Evolutionary conservation across 2,797 vertebrate genomes (phyloP), one percentile per base, ranked within the genome.

Genomic region (Oreortyx pictus): DNA sequence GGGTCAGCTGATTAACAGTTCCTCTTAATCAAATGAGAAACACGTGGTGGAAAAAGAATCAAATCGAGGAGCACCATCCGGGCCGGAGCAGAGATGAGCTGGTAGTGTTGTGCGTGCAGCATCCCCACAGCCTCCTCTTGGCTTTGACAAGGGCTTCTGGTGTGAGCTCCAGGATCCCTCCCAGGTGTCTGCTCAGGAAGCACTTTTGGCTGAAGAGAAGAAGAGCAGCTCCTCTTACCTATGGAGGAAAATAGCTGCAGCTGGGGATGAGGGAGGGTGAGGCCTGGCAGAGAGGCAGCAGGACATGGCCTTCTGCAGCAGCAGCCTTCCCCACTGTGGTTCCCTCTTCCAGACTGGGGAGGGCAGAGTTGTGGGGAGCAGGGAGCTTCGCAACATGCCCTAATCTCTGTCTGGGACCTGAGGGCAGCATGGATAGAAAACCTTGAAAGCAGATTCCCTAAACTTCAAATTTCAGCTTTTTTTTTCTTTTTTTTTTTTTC

Each of bases 31-130:
- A 86, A 65, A 37, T 52, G 59, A 89, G 85, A 83, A 88, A 52
- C 43, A 9, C 14, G 4, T 25, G 14, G 31, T 60, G 44, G 39
- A 64, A 65, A 73, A 65, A 8, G 19, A n/a, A 71, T 71, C 14
- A 24, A 65, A n/a, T 3, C 74, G 14, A 20, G 43, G 86, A 67
- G 43, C 19, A 8, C 9, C 0, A 0, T 50, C 49, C 43, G 14
- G 31, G 35, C 29, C 62, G 47, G 18, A 64, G 22, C 31, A 56
- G 57, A 62, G 22, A 31, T 14, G 9, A 6, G 14, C 39, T 47
- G 41, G 14, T 60, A 57, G 44, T 0, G 0, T 37, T 0, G 0
- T 39, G 29, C 0, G 1, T 0, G 0, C 0, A 1, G 29, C 7
- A 1, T 72, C 37, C 56, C 4, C 1, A 0, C 16, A 59, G 14